These are phyloP conservation scores for Malurus leucopterus DNA, from an alignment of 2,797 vertebrate genomes.

Conservation along the genomic window DNA sequence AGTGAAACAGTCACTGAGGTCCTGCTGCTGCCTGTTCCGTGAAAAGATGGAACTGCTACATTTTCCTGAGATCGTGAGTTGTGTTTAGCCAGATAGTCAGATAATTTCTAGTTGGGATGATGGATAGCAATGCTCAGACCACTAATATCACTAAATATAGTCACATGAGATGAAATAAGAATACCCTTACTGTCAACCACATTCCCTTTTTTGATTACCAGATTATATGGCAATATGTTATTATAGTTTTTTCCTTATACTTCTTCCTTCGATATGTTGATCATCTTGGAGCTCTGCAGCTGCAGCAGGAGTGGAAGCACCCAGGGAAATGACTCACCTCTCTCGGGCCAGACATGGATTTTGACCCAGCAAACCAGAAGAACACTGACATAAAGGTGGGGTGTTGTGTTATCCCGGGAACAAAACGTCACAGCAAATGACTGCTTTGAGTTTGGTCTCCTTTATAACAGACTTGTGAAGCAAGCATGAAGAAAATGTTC, in stretches of 20 bases:
- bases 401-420: neutral
- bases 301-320: slow-evolving; percentile 25
- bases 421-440: neutral
- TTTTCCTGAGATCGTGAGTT: neutral
- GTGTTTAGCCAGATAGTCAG: neutral
- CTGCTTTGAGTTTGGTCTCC: neutral
- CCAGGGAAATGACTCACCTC: slow-evolving; percentile 29
- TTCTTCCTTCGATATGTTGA: neutral
- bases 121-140: neutral
- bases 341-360: neutral
- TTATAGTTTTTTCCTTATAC: neutral
- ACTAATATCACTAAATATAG: neutral
- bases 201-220: neutral
- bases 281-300: slow-evolving; percentile 10
- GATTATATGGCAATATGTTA: neutral
- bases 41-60: neutral
- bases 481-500: neutral
- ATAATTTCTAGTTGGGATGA: neutral
- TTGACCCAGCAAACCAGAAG: neutral
- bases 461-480: neutral
- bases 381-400: slow-evolving; percentile 23
- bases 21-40: neutral
- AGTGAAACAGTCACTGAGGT: neutral
- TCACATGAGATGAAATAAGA: neutral
- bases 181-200: neutral